These are phyloP conservation scores for Coptotermes formosanus DNA, from an alignment of 1,140 invertebrate species.

Conservation along the genomic window DNA sequence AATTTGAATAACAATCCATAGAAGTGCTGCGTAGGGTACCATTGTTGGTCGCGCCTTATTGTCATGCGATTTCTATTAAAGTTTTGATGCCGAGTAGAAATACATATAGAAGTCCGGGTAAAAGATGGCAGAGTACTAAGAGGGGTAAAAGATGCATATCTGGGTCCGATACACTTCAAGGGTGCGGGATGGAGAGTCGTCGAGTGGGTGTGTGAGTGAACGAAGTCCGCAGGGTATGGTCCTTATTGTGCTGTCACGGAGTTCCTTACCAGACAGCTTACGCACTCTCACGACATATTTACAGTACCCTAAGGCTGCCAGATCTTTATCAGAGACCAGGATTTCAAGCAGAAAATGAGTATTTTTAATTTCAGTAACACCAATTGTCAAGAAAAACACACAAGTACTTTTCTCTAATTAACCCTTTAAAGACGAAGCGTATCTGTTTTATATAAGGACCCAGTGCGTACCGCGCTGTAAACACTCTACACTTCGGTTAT, in stretches of 20 bases:
- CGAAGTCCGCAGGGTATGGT: not conserved
- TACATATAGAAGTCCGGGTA: not conserved
- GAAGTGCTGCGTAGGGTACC: not conserved
- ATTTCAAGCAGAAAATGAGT: too few species aligned
- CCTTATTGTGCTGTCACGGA: not conserved
- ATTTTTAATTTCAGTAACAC: too few species aligned
- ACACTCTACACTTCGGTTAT: too few species aligned
- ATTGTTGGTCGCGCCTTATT: not conserved
- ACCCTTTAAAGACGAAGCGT: too few species aligned
- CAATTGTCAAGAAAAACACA: too few species aligned
- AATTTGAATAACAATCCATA: constrained; percentile 16
- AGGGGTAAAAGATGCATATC: not conserved
- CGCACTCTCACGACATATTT: not conserved
- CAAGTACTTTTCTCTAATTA: too few species aligned
- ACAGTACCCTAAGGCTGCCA: too few species aligned
- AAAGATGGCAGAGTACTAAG: not conserved
- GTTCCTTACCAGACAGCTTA: not conserved
- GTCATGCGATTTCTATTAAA: constrained; percentile 9
- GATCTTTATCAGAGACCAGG: too few species aligned
- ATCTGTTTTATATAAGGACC: too few species aligned
- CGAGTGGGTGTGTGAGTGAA: not conserved
- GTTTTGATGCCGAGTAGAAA: constrained; percentile 18
- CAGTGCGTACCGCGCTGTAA: too few species aligned
- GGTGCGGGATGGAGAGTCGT: not conserved
- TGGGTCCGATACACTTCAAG: not conserved